phyloP scores from a whole-genome alignment of 2,797 vertebrate species.

The Xiphophorus birchmanni region DNA sequence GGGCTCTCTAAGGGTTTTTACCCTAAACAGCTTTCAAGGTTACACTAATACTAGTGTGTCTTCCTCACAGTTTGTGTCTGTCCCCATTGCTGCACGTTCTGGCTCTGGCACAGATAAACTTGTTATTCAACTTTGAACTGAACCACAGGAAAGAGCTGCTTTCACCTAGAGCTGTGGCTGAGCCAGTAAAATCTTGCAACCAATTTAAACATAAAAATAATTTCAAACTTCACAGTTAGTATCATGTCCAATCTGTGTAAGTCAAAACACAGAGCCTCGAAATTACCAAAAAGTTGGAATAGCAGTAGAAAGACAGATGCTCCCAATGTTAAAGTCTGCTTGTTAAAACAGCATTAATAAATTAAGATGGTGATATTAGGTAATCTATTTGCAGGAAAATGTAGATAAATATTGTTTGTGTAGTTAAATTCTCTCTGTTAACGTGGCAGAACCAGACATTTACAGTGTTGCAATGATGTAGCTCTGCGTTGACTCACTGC shows the following conservation, averaged over 20 bases:
- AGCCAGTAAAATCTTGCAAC: not conserved
- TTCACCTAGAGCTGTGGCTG: not conserved
- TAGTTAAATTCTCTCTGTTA: not conserved
- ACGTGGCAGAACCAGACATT: not conserved
- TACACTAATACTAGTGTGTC: not conserved
- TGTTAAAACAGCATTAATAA: not conserved
- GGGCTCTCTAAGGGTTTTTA: not conserved
- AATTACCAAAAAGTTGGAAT: not conserved
- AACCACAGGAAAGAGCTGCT: not conserved
- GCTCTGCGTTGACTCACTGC: not conserved
- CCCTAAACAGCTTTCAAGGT: not conserved
- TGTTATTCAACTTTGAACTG: not conserved
- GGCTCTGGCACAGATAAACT: not conserved
- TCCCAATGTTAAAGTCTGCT: not conserved
- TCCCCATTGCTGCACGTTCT: not conserved
- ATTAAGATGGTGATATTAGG: not conserved
- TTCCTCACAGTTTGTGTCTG: not conserved
- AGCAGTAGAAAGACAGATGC: not conserved
- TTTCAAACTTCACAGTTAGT: not conserved
- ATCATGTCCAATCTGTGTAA: not conserved
- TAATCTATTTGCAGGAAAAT: not conserved
- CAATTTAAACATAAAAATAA: not conserved
- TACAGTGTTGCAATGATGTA: not conserved
- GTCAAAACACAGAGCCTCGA: not conserved
- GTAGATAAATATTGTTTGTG: not conserved